A percentile compares a stretch with the other conserved stretches of the same genome.
Conservation (phyloP, 2,113 vertebrate genomes). For the Rissa tridactyla region DNA sequence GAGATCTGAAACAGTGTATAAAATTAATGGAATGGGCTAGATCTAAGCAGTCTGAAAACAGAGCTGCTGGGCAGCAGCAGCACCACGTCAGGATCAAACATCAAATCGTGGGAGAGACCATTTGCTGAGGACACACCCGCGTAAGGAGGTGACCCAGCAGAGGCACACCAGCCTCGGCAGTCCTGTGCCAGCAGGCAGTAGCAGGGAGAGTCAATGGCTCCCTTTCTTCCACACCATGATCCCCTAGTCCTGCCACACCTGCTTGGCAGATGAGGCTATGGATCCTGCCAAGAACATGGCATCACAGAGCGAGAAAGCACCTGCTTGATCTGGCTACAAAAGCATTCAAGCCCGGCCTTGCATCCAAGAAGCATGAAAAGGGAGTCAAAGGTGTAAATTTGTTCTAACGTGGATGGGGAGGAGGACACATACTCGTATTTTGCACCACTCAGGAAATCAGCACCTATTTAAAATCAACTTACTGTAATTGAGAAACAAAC, state of each 20-base stretch:
- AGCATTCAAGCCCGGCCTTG: background rate
- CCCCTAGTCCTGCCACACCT: background rate
- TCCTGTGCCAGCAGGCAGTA: background rate
- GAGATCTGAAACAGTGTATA: background rate
- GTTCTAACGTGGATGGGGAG: background rate
- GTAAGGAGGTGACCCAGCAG: background rate
- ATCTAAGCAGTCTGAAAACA: background rate
- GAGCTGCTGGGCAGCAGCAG: background rate
- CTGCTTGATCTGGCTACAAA: background rate
- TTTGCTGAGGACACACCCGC: fast-evolving
- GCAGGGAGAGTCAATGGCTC: background rate
- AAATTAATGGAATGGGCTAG: background rate
- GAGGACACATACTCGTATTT: fast-evolving
- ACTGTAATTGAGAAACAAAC: background rate
- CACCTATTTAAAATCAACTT: background rate
- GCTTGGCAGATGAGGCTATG: fast-evolving
- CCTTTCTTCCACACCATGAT: background rate
- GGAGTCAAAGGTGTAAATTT: background rate
- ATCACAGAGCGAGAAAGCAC: background rate
- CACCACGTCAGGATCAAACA: background rate
- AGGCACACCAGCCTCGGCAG: background rate
- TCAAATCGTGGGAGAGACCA: background rate
- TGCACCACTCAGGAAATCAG: background rate
- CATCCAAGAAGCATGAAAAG: background rate
- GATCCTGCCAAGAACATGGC: background rate